A percentile compares a stretch with the other conserved stretches of the same genome.
Conservation (phyloP, 2,797 vertebrate species). For the Sphenodon punctatus region DNA sequence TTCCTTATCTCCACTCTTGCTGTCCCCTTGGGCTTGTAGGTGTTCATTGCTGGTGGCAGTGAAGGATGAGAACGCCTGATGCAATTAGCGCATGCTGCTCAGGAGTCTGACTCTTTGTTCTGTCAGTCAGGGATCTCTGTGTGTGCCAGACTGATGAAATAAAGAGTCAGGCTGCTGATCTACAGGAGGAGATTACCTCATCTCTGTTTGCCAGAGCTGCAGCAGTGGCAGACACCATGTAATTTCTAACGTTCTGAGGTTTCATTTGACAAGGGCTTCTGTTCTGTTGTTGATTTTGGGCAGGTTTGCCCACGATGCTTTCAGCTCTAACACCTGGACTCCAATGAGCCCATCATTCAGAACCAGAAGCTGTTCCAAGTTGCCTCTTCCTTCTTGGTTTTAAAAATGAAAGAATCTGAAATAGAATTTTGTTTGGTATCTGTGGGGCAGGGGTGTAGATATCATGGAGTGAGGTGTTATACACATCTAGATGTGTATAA, state of each 20-base stretch:
- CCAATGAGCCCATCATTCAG: neutral
- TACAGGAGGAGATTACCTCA: neutral
- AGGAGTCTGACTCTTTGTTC: neutral
- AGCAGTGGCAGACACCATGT: neutral
- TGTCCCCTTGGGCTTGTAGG: conserved; percentile 11
- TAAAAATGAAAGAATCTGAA: neutral
- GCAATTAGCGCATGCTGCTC: neutral
- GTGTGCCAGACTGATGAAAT: no score
- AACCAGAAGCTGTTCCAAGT: neutral
- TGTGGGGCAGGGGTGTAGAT: no score
- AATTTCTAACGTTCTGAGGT: conserved; percentile 14
- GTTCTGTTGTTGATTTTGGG: neutral
- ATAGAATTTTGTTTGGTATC: neutral
- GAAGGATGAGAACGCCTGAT: neutral
- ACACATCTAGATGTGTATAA: no score
- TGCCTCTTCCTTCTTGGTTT: neutral
- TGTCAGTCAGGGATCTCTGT: conserved; percentile 1
- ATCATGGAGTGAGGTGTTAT: no score
- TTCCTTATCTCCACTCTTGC: conserved; percentile 11
- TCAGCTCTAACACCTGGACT: neutral
- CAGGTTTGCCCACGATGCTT: neutral
- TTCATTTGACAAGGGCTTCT: neutral
- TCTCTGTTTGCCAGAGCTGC: conserved; percentile 2
- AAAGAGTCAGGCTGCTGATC: neutral
- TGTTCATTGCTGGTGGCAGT: neutral